Evolutionary conservation across 35 echinoderm and acorn worm species (phyloP).

Genomic region (Nesometra sesokonis): DNA sequence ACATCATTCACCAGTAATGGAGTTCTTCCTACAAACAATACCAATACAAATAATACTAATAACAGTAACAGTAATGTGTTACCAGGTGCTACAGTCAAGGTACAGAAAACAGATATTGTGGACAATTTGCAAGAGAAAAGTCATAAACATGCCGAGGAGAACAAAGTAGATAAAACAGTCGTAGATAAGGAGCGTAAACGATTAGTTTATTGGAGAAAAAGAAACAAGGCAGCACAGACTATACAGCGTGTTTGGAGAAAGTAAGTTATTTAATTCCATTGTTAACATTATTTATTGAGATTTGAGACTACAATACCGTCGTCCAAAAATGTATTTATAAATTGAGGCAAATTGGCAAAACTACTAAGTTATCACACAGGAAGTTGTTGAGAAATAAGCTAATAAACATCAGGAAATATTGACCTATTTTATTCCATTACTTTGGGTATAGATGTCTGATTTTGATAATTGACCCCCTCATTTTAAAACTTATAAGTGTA

Average conservation of each 20-base stretch:
- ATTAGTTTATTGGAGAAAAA: conserved; percentile 20
- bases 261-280: conserved; percentile 27
- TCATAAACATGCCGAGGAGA: not conserved
- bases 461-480: no score
- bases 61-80: not conserved
- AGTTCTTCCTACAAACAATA: not conserved
- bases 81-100: not conserved
- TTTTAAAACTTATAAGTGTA: no score
- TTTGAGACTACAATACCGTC: no score
- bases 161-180: conserved; percentile 21
- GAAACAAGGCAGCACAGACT: conserved; percentile 22
- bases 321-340: no score
- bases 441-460: no score
- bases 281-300: no score
- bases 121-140: not conserved
- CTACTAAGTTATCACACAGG: no score
- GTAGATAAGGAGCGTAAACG: conserved; percentile 29
- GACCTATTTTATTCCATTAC: no score
- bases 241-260: conserved; percentile 56
- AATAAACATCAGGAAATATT: no score
- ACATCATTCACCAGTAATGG: not conserved
- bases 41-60: not conserved
- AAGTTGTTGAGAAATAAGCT: no score
- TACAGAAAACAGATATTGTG: not conserved
- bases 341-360: no score